A percentile compares a stretch with the other conserved stretches of the same genome.
These are phyloP conservation scores for Dendronephthya gigantea DNA, from an alignment of 64 coral and sea anemone species.

Conservation along the genomic window DNA sequence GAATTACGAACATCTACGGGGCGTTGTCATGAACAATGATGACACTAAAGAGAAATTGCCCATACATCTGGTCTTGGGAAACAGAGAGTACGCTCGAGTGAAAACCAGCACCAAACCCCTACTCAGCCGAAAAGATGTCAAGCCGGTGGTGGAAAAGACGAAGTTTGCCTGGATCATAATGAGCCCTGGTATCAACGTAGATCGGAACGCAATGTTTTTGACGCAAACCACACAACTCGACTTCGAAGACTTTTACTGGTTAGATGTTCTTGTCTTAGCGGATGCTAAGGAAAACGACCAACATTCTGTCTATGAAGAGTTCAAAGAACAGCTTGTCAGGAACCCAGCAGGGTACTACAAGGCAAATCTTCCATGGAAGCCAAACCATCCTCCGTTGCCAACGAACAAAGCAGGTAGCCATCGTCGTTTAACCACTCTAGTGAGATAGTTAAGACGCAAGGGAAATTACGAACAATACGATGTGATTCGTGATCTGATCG, in stretches of 20 bases:
- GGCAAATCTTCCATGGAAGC: constrained; percentile 6
- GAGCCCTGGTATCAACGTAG: no score
- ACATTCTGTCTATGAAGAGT: background rate
- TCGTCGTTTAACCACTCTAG: background rate
- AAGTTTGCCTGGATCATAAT: no score
- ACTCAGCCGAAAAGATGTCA: no score
- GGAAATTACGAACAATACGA: background rate
- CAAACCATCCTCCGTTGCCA: background rate
- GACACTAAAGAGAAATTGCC: no score
- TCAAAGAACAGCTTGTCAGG: background rate
- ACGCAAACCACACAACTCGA: background rate
- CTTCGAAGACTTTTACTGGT: background rate
- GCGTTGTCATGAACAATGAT: no score
- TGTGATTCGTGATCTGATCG: background rate
- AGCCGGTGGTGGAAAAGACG: no score
- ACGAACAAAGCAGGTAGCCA: background rate
- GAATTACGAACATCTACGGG: no score
- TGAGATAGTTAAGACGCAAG: background rate
- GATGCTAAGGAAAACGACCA: background rate
- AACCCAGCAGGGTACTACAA: background rate
- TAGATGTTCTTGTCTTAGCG: constrained; percentile 3
- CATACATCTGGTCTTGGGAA: no score
- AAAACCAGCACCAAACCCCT: no score
- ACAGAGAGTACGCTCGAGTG: no score
- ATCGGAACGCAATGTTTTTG: no score